Percentiles rank a stretch among this genome's conserved stretches.
Evolutionary conservation across 2,113 vertebrate genomes (phyloP).

Genomic region (Potamarius usumacintae): DNA sequence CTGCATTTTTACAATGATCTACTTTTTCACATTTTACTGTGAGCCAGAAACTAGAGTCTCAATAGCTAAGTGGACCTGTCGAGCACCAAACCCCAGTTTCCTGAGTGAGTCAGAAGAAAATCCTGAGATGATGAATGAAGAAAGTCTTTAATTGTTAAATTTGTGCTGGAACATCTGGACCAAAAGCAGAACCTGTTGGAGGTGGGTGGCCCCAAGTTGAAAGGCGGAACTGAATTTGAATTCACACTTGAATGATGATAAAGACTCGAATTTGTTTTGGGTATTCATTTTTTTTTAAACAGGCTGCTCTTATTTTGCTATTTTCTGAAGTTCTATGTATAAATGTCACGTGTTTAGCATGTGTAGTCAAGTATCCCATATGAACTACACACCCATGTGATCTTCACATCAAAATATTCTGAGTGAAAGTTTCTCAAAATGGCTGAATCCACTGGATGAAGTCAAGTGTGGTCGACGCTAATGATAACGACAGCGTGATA

Average conservation of each 20-base stretch:
- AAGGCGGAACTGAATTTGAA: background rate
- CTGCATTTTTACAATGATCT: no score
- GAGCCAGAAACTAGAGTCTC: background rate
- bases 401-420: no score
- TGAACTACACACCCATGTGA: background rate
- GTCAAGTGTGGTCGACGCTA: background rate
- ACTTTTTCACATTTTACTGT: background rate
- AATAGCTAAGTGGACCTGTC: no score
- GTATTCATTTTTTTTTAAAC: background rate
- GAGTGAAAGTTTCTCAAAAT: no score
- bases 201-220: background rate
- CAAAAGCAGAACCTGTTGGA: background rate
- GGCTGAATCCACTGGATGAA: background rate
- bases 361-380: background rate
- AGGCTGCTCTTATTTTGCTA: background rate
- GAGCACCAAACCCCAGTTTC: background rate
- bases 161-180: background rate
- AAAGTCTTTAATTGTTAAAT: background rate
- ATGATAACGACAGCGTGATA: background rate
- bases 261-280: background rate
- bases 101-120: background rate
- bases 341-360: background rate
- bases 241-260: background rate
- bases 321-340: background rate
- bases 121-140: background rate